Percentiles rank a stretch among this genome's conserved stretches.
Conservation (phyloP, 2,888 invertebrate species). For the Leucophenga montana region DNA sequence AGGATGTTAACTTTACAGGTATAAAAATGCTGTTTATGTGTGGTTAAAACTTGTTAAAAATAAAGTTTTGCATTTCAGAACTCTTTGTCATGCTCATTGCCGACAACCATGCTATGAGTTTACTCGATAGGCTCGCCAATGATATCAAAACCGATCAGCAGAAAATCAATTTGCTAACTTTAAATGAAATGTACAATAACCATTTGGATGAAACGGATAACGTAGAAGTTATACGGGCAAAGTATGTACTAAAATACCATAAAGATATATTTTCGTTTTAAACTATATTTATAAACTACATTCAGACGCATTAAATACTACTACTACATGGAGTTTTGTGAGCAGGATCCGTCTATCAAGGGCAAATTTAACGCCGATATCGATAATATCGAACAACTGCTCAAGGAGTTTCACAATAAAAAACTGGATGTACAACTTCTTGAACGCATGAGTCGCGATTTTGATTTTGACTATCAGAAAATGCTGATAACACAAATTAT, state of each 20-base stretch:
- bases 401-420: slow-evolving; percentile 69
- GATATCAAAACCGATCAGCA: slow-evolving; percentile 69
- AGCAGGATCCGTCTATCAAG: slow-evolving; percentile 67
- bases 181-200: slow-evolving; percentile 70
- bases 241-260: slow-evolving; percentile 48
- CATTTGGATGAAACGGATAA: slow-evolving; percentile 60
- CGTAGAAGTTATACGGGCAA: slow-evolving; percentile 59
- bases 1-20: slow-evolving; percentile 70
- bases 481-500: slow-evolving; percentile 69
- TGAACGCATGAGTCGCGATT: slow-evolving; percentile 69
- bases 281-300: slow-evolving; percentile 14
- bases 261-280: neutral
- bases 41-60: slow-evolving; percentile 6
- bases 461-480: slow-evolving; percentile 71
- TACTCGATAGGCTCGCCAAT: slow-evolving; percentile 60
- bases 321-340: slow-evolving; percentile 71
- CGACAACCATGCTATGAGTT: slow-evolving; percentile 55
- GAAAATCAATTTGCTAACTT: slow-evolving; percentile 67
- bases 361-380: slow-evolving; percentile 68
- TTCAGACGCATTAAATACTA: slow-evolving; percentile 71
- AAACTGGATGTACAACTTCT: slow-evolving; percentile 68
- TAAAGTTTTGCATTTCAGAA: slow-evolving; percentile 46
- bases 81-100: slow-evolving; percentile 67
- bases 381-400: slow-evolving; percentile 66
- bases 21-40: slow-evolving; percentile 27